Evolutionary conservation across 2,113 vertebrate species (phyloP), one percentile per base, ranked within the genome.

Genomic region (Misgurnus mizolepis): DNA sequence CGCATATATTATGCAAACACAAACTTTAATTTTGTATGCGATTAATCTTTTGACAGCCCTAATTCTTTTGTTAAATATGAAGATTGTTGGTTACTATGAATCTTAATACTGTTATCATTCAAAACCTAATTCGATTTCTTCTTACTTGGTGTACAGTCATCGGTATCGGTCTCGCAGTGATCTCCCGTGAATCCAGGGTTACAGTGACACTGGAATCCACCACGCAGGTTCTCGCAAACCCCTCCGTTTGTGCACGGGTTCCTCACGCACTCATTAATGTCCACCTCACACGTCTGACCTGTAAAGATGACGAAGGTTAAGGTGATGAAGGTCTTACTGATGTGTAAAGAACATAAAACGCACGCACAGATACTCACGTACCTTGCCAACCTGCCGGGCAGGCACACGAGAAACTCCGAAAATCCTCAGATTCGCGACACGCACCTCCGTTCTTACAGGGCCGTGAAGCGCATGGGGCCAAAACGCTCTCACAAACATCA

Each of bases 141-240:
- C 97, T 93, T 93, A 99, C 97, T 99, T 11, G 96, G 96, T n/a
- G 90, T 92, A 89, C 97, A 99, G 91, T 99, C 96, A 0, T 98
- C 95, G 0, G 95, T 69, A 86, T 99, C 93, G 0, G 90, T 94
- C 85, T 97, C 95, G 0, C 97, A 98, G 92, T 93, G 91, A 82
- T 85, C 94, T 77, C 96, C 96, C 0, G 84, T 90, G 87, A 95
- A 98, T 77, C 97, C 97, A 0, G 93, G 85, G 4, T 86, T 93
- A 90, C 97, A 98, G 88, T 49, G 79, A 0, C 97, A 98, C 77
- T 85, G 93, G 86, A 95, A 98, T 83, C 93, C 90, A 1, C 97
- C 97, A 0, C 94, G 84, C 27, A 91, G 94, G 92, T 99, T 97
- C 83, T 93, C 94, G 83, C 97, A 99, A 4, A 92, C 90, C 6